Evolutionary conservation across 2,797 vertebrate species (phyloP).

Genomic region (Macroramphosus scolopax): DNA sequence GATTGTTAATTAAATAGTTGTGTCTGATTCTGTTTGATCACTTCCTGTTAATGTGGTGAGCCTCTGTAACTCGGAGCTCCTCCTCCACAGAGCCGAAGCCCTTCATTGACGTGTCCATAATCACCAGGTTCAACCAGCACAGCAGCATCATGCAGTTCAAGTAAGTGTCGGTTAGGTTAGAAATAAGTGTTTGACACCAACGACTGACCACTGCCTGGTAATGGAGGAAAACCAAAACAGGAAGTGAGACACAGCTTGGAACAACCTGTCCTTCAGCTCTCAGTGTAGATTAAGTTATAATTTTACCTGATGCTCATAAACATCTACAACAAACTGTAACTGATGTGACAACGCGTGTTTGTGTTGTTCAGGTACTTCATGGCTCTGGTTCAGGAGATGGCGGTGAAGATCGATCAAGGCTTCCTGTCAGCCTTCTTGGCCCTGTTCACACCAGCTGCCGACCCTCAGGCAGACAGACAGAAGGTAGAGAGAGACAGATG

Average conservation of each 20-base stretch:
- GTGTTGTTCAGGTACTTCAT: slow-evolving; percentile 88
- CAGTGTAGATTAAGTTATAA: no score
- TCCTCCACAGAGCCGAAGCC: slow-evolving; percentile 87
- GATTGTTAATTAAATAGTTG: no score
- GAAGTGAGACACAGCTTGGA: no score
- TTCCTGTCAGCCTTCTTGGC: slow-evolving; percentile 86
- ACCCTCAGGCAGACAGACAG: slow-evolving; percentile 77
- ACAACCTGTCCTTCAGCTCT: no score
- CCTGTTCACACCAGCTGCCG: slow-evolving; percentile 82
- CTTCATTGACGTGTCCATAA: slow-evolving; percentile 92
- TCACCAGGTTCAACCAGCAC: slow-evolving; percentile 94
- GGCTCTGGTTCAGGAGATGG: slow-evolving; percentile 98
- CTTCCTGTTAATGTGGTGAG: neutral
- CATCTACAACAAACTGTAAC: no score
- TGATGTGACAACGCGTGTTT: no score
- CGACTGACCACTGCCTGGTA: no score
- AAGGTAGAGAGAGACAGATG: slow-evolving; percentile 72
- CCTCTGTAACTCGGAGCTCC: neutral
- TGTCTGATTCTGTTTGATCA: no score
- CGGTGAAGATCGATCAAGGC: slow-evolving; percentile 92
- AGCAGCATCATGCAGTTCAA: slow-evolving; percentile 95
- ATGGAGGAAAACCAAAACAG: no score
- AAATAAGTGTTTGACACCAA: no score
- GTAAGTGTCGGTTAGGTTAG: no score
- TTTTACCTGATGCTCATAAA: no score